These are phyloP conservation scores for Hetaerina titia DNA, from an alignment of 2,888 invertebrate species.

Conservation along the genomic window DNA sequence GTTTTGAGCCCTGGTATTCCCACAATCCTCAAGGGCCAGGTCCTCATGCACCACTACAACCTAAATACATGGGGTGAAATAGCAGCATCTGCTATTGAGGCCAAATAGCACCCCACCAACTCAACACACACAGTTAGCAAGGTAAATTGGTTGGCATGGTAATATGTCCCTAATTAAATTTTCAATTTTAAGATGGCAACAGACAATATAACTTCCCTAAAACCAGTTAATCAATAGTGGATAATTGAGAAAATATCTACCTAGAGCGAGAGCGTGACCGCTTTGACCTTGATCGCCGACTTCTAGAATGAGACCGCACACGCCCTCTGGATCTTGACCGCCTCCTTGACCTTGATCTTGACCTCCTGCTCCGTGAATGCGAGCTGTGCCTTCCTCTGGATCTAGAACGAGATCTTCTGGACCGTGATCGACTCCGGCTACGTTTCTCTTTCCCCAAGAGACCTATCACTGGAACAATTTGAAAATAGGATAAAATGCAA, in stretches of 20 bases:
- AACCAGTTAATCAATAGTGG: no score
- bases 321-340: constrained; percentile 75
- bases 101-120: no score
- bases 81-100: no score
- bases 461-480: constrained; percentile 82
- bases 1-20: no score
- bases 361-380: constrained; percentile 75
- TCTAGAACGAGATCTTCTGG: constrained; percentile 77
- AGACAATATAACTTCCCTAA: no score
- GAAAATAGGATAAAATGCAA: background rate
- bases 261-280: constrained; percentile 76
- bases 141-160: no score
- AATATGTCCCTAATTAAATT: no score
- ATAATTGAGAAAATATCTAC: constrained; percentile 57
- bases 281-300: constrained; percentile 75
- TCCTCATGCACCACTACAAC: no score
- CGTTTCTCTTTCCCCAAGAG: constrained; percentile 90
- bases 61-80: no score
- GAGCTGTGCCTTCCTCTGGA: constrained; percentile 74
- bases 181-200: no score
- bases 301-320: constrained; percentile 78
- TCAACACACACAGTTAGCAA: no score
- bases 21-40: no score
- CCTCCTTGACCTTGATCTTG: constrained; percentile 75
- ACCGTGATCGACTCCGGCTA: constrained; percentile 81